These are phyloP conservation scores for Drosophila fuyamai DNA, from an alignment of 1,140 invertebrate genomes.

Conservation along the genomic window DNA sequence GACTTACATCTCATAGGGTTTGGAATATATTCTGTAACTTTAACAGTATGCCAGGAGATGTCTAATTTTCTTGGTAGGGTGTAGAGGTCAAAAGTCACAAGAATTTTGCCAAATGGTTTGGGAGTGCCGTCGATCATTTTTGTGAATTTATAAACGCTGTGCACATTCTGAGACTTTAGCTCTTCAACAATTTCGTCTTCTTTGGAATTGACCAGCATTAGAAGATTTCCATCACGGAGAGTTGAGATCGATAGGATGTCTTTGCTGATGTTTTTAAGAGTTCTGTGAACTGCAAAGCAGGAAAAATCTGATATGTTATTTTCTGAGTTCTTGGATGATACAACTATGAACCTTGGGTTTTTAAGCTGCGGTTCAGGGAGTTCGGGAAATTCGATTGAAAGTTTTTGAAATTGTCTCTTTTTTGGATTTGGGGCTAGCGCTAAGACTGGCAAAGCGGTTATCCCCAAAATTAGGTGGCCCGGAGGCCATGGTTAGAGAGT, in stretches of 20 bases:
- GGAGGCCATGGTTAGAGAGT: too few relatives aligned
- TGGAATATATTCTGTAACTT: too few relatives aligned
- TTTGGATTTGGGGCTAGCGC: background rate
- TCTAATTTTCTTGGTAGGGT: too few relatives aligned
- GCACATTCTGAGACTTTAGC: background rate
- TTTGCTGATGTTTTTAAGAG: too few relatives aligned
- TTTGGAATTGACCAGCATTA: background rate
- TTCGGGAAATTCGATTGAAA: background rate
- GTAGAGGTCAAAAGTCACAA: background rate
- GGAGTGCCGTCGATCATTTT: background rate
- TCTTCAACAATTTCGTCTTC: background rate
- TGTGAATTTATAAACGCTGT: background rate
- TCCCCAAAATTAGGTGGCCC: too few relatives aligned
- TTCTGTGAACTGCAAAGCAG: too few relatives aligned
- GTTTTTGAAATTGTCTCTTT: background rate
- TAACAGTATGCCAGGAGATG: too few relatives aligned
- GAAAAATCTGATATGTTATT: too few relatives aligned
- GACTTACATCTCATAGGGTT: background rate
- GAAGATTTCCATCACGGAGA: background rate
- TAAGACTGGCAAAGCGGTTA: background rate
- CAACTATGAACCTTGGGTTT: too few relatives aligned
- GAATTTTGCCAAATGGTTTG: background rate
- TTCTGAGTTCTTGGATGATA: too few relatives aligned
- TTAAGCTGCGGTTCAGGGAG: too few relatives aligned
- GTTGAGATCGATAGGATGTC: too few relatives aligned